Conservation (phyloP, 2,113 vertebrate species). For the Dipodomys ordii region DNA sequence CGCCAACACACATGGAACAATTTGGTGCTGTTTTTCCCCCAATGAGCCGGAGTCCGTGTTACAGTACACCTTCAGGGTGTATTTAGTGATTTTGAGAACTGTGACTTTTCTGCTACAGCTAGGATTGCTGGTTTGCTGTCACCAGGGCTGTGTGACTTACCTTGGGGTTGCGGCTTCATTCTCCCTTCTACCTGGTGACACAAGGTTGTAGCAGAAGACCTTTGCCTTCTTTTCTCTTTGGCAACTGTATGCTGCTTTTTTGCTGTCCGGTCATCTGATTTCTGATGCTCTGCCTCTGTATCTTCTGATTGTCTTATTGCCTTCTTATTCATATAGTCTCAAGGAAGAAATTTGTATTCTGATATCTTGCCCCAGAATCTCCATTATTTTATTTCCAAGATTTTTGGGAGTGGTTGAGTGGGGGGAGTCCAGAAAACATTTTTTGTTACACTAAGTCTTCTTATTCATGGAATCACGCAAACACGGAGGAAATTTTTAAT, state of each 20-base stretch:
- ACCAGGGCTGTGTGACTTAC: not conserved
- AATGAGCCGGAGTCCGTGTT: no score
- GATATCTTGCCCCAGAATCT: not conserved
- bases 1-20: not conserved
- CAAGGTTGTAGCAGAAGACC: not conserved
- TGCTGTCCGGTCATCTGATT: not conserved
- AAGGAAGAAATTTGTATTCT: not conserved
- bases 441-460: no score
- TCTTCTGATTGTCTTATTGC: not conserved
- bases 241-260: not conserved
- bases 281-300: not conserved
- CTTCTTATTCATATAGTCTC: not conserved
- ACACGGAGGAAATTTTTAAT: no score
- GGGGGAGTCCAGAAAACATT: no score
- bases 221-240: not conserved
- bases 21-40: no score
- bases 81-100: not conserved
- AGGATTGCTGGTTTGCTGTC: not conserved
- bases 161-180: not conserved
- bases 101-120: not conserved
- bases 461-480: no score
- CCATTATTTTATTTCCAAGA: no score
- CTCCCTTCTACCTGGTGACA: no score
- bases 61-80: no score
- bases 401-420: no score